phyloP scores from a whole-genome alignment of 2,797 vertebrate genomes.

The Tadarida brasiliensis region DNA sequence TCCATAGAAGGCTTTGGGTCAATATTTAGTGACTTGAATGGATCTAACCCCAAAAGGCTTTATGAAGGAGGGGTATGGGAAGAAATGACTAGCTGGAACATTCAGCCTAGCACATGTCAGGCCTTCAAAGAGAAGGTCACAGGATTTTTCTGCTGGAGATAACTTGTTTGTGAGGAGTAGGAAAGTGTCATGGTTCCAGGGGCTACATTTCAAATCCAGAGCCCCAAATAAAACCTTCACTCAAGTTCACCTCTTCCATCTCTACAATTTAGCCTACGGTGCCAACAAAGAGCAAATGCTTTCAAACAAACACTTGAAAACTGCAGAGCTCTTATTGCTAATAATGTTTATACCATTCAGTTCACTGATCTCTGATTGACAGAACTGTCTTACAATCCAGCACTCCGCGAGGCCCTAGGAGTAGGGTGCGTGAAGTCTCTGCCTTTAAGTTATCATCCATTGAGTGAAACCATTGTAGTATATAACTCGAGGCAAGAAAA shows the following conservation, averaged over 20 bases:
- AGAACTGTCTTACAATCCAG: background rate
- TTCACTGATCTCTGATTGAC: background rate
- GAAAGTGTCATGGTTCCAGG: background rate
- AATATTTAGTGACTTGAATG: background rate
- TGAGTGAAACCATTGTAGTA: background rate
- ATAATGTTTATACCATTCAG: background rate
- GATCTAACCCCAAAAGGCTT: background rate
- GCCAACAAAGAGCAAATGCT: background rate
- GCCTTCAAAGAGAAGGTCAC: background rate
- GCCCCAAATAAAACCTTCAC: background rate
- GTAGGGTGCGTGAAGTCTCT: background rate
- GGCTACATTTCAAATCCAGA: background rate
- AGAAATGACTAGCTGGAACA: background rate
- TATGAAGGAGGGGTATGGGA: background rate
- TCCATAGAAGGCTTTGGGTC: background rate
- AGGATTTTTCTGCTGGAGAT: background rate
- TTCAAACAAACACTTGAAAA: background rate
- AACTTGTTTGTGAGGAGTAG: background rate
- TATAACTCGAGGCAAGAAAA: background rate
- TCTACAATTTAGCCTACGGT: background rate
- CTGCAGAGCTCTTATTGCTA: background rate
- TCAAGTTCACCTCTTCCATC: background rate
- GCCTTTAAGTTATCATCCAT: background rate
- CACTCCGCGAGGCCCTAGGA: background rate
- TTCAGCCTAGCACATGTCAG: background rate